Percentiles rank a stretch among this genome's conserved stretches.
Evolutionary conservation across 2,113 vertebrate species (phyloP).

Genomic region (Trematocara nigrifrons): DNA sequence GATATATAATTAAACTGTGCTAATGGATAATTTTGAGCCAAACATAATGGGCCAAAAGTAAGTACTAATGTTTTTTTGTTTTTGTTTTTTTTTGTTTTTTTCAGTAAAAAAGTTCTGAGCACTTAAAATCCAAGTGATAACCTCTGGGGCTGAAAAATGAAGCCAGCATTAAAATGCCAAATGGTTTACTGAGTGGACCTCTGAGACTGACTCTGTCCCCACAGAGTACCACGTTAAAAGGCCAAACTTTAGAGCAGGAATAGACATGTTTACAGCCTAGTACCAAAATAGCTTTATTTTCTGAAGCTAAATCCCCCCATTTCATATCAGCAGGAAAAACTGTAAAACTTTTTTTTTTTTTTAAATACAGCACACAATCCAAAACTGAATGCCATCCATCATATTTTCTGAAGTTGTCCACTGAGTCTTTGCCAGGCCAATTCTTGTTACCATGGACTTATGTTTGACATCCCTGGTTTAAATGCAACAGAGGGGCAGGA

Average conservation of each 20-base stretch:
- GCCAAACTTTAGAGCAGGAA: not conserved
- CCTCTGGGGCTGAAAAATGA: not conserved
- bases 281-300: not conserved
- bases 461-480: not conserved
- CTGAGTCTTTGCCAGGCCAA: not conserved
- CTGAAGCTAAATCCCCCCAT: not conserved
- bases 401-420: not conserved
- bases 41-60: not conserved
- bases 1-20: not conserved
- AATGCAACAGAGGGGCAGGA: not conserved
- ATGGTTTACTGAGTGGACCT: not conserved
- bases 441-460: not conserved
- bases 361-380: not conserved
- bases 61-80: not conserved
- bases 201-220: not conserved
- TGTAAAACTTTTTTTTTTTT: no score
- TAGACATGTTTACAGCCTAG: not conserved
- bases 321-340: not conserved
- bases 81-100: not conserved
- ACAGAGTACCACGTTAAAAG: not conserved
- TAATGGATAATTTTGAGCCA: not conserved
- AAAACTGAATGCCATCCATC: not conserved
- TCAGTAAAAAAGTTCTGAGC: not conserved
- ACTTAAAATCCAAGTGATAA: not conserved
- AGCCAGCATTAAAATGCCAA: not conserved